Conservation (phyloP, 2,113 vertebrate species). For the Pogonocichla stellata region DNA sequence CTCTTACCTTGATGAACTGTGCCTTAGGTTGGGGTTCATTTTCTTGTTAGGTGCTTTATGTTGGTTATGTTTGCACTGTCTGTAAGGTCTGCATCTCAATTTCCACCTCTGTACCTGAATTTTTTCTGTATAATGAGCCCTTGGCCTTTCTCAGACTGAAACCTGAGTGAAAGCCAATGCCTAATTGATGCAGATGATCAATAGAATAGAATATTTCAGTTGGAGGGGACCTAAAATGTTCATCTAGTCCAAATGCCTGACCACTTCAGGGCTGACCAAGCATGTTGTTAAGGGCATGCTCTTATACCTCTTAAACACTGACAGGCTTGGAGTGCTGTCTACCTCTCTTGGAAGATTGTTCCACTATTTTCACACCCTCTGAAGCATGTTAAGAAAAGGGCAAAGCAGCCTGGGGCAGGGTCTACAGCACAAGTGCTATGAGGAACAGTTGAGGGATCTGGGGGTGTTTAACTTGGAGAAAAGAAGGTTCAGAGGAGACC, state of each 20-base stretch:
- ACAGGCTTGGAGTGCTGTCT: background rate
- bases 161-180: background rate
- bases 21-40: background rate
- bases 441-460: background rate
- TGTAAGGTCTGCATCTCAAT: background rate
- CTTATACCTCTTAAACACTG: background rate
- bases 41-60: background rate
- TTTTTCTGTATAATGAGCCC: background rate
- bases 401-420: background rate
- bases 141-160: background rate
- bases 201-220: background rate
- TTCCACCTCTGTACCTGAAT: background rate
- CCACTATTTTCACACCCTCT: background rate
- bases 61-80: background rate
- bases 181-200: background rate
- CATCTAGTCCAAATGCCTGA: background rate
- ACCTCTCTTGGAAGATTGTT: background rate
- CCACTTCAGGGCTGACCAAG: background rate
- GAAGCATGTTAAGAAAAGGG: background rate
- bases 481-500: background rate
- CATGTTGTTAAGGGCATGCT: background rate
- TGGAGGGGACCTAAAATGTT: background rate
- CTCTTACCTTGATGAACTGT: background rate
- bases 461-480: background rate
- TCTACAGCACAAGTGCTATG: background rate